A percentile compares a stretch with the other conserved stretches of the same genome.
Evolutionary conservation across 2,797 vertebrate genomes (phyloP).

Genomic region (Parauchenoglanis punctatus): DNA sequence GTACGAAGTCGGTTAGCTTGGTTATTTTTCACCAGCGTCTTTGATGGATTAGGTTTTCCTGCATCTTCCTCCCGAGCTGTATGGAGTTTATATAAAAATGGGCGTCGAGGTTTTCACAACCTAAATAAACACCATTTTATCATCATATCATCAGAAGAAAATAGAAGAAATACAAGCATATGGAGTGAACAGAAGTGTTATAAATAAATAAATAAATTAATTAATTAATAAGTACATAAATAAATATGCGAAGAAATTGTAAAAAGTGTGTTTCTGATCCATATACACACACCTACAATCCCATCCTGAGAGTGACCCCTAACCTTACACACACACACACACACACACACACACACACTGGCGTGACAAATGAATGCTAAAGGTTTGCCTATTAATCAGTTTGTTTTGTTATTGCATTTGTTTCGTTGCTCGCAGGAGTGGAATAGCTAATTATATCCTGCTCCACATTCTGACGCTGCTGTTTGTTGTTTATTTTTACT

Average conservation of each 20-base stretch:
- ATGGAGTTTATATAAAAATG: background rate
- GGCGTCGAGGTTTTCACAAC: background rate
- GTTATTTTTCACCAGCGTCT: slow-evolving; percentile 16
- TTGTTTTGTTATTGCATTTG: slow-evolving; percentile 44
- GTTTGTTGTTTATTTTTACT: slow-evolving; percentile 74
- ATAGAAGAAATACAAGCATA: background rate
- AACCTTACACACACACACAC: slow-evolving; percentile 63
- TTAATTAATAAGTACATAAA: background rate
- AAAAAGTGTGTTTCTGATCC: slow-evolving; percentile 22
- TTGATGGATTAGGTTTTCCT: slow-evolving; percentile 27
- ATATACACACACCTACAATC: slow-evolving; percentile 54
- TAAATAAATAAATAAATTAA: background rate
- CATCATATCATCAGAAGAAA: background rate
- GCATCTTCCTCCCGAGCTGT: background rate
- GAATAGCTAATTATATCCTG: slow-evolving; percentile 74
- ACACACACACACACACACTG: slow-evolving; percentile 64
- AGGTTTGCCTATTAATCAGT: slow-evolving; percentile 81
- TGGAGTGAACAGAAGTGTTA: background rate
- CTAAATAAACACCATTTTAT: slow-evolving; percentile 18
- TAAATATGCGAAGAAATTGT: background rate
- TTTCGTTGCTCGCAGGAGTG: slow-evolving; percentile 11
- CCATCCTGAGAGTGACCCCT: slow-evolving; percentile 53
- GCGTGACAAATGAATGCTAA: slow-evolving; percentile 81
- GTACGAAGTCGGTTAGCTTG: slow-evolving; percentile 3
- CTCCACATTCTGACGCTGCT: slow-evolving; percentile 70